These are phyloP conservation scores for Brachyopa scutellaris DNA, from an alignment of 2,888 invertebrate species.

Conservation along the genomic window DNA sequence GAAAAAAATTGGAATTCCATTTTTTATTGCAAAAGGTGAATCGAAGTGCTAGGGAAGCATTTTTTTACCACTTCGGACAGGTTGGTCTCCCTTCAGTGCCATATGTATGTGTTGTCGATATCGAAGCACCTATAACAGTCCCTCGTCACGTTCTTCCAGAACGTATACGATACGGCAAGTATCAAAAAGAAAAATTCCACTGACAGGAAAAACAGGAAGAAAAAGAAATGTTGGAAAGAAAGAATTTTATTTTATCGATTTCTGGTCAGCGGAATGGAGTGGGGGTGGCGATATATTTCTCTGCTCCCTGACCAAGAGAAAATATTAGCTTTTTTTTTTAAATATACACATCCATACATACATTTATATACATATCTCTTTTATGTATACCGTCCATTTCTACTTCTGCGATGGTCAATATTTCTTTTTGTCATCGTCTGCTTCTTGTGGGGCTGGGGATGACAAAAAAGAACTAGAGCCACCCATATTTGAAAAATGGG, in stretches of 20 bases:
- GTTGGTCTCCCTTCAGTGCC: constrained; percentile 34
- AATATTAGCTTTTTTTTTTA: constrained; percentile 25
- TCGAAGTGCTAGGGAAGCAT: constrained; percentile 38
- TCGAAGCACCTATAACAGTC: constrained; percentile 35
- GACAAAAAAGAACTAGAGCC: constrained; percentile 1
- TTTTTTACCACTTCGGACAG: constrained; percentile 37
- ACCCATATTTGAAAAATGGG: constrained; percentile 28
- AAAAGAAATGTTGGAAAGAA: constrained; percentile 39
- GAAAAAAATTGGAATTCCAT: constrained; percentile 46
- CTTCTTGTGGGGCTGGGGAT: constrained; percentile 4
- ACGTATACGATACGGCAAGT: constrained; percentile 5
- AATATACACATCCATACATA: neutral
- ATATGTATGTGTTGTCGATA: constrained; percentile 33
- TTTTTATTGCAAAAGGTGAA: constrained; percentile 52
- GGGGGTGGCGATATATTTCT: constrained; percentile 43
- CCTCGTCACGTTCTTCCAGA: constrained; percentile 33
- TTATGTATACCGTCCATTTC: constrained; percentile 16
- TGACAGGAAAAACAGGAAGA: constrained; percentile 16
- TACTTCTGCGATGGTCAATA: constrained; percentile 50
- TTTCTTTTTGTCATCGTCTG: constrained; percentile 66
- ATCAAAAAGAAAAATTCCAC: constrained; percentile 48
- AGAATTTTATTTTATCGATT: constrained; percentile 42
- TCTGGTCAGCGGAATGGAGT: constrained; percentile 29
- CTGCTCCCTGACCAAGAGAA: constrained; percentile 29
- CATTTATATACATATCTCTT: neutral